These are phyloP conservation scores for Drosophila prolongata DNA, from an alignment of 2,888 invertebrate species.

Conservation along the genomic window DNA sequence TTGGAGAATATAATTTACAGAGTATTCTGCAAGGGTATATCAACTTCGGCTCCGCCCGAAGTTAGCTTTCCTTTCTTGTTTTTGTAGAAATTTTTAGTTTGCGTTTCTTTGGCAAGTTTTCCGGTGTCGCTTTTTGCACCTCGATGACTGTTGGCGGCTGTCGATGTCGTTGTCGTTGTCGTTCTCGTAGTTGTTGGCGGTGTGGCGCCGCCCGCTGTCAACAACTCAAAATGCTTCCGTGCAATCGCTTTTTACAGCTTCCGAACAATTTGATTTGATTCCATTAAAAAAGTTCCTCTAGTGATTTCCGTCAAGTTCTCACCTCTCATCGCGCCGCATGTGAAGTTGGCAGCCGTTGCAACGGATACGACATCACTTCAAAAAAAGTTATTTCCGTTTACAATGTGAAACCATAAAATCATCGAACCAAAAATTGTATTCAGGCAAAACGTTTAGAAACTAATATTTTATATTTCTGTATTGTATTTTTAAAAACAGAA, in stretches of 20 bases:
- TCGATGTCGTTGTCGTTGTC: slow-evolving; percentile 39
- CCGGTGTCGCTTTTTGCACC: slow-evolving; percentile 71
- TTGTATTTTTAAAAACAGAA: background rate
- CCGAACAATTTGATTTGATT: slow-evolving; percentile 80
- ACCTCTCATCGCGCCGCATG: slow-evolving; percentile 34
- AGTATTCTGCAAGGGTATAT: too few relatives aligned
- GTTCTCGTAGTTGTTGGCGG: slow-evolving; percentile 22
- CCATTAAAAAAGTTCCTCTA: slow-evolving; percentile 80
- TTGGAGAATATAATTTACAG: too few relatives aligned
- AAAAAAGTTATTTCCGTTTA: background rate
- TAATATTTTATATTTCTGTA: background rate
- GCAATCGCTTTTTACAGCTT: slow-evolving; percentile 81
- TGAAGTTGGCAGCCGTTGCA: slow-evolving; percentile 59
- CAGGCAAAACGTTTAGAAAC: background rate
- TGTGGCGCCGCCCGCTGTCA: slow-evolving; percentile 53
- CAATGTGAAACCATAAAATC: background rate
- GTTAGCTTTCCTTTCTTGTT: too few relatives aligned
- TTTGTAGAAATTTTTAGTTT: slow-evolving; percentile 46
- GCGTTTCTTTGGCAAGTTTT: slow-evolving; percentile 68
- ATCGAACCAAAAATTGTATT: background rate
- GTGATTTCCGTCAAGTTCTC: slow-evolving; percentile 66
- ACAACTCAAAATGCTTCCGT: slow-evolving; percentile 80
- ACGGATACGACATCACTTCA: slow-evolving; percentile 30
- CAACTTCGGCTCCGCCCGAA: too few relatives aligned
- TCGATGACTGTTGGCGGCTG: slow-evolving; percentile 62